Base-by-base conservation (phyloP, 2,113 vertebrate genomes). In the Martes martes region DNA sequence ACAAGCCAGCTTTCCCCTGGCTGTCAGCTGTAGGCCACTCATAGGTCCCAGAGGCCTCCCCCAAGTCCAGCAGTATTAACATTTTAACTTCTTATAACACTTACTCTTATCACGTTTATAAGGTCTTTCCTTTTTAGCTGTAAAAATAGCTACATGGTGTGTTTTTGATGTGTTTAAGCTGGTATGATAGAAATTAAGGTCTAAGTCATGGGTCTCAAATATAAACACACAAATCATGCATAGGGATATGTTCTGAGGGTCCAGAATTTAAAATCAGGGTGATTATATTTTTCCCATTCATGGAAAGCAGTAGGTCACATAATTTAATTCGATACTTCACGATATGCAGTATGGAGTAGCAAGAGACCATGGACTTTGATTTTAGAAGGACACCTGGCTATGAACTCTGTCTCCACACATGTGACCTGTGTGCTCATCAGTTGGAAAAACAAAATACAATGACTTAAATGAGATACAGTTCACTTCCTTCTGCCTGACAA, bases 101-200 rank as follows among this genome's bases (percentile, higher is more conserved):
- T 39, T 93, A 50, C 93, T 97, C 28, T 69, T 83, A 57, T 3
- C 47, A 3, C 42, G 95, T 97, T 24, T 6, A 80, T 87, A n/a
- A 28, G 47, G 63, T 28, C 26, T 81, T 85, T 61, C 50, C 52
- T 96, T 96, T 94, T 76, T 55, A 86, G 63, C 83, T 95, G 15
- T 95, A 81, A 98, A 71, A 45, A 6, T 50, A 23, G n/a, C 33
- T 36, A 7, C 24, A 19, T 91, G 45, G 59, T 93, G 11, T 93
- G 9, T 96, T 97, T 98, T 97, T 71, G 95, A 95, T 82, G 50
- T 96, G 36, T 94, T 97, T 93, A 89, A 96, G 67, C 80, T 55
- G n/a, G 95, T 96, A 55, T 78, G 36, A 55, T 93, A 96, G 79
- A 95, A 97, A 96, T 97, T 91, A 96, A 96, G 31, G 95, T 42